A percentile compares a stretch with the other conserved stretches of the same genome.
phyloP scores from a whole-genome alignment of 2,888 invertebrate species.

The Tribolium freemani region DNA sequence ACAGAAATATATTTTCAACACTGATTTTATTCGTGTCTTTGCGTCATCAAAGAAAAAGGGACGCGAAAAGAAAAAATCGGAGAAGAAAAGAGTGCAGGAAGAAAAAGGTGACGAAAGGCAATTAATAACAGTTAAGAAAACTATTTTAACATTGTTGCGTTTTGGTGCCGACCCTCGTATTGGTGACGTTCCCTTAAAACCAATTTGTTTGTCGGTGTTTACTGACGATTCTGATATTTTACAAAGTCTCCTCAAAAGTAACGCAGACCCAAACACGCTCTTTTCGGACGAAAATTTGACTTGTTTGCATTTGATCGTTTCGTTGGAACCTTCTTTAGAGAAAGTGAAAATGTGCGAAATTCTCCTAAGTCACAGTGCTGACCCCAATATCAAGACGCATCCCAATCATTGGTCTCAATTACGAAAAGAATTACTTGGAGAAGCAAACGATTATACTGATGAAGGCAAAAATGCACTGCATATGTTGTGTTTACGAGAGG shows the following conservation, averaged over 20 bases:
- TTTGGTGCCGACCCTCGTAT: constrained; percentile 62
- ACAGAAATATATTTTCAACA: constrained; percentile 12
- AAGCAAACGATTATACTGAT: constrained; percentile 45
- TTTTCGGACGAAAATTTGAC: constrained; percentile 56
- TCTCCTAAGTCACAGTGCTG: constrained; percentile 55
- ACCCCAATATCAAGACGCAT: constrained; percentile 59
- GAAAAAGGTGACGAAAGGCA: constrained; percentile 29
- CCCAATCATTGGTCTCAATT: constrained; percentile 59
- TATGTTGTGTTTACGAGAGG: constrained; percentile 62
- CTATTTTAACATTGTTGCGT: constrained; percentile 58
- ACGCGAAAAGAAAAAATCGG: constrained; percentile 5
- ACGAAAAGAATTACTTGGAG: constrained; percentile 50
- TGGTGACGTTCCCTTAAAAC: constrained; percentile 60
- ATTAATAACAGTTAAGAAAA: constrained; percentile 48
- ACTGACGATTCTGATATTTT: constrained; percentile 57
- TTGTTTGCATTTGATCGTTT: constrained; percentile 60
- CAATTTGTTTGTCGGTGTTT: constrained; percentile 61
- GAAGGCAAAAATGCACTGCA: constrained; percentile 64
- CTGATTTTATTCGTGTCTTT: not conserved
- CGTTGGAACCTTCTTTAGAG: constrained; percentile 50
- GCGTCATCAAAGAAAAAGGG: not conserved
- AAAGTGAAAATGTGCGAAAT: constrained; percentile 53
- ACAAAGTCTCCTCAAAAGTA: constrained; percentile 51
- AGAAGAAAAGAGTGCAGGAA: constrained; percentile 24
- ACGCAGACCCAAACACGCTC: constrained; percentile 55